Percentiles rank a stretch among this genome's conserved stretches.
These are phyloP conservation scores for Oscheius myriophilus DNA, from an alignment of 2,888 invertebrate species.

Conservation along the genomic window DNA sequence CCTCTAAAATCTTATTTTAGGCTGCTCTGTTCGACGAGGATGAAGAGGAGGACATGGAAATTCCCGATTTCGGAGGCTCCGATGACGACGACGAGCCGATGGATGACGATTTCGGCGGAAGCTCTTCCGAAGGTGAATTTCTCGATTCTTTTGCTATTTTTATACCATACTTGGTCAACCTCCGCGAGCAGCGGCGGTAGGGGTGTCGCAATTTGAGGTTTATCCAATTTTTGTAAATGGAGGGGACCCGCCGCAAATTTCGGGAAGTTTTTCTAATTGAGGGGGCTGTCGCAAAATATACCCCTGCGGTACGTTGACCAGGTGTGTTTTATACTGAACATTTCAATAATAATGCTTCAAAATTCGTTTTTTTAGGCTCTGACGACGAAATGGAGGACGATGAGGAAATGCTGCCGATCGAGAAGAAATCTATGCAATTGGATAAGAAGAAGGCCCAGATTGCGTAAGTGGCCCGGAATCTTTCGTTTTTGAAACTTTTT, in stretches of 20 bases:
- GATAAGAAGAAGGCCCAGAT: conserved; percentile 41
- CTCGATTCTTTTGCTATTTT: too few species aligned
- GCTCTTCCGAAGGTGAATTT: conserved; percentile 11
- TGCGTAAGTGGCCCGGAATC: conserved; percentile 16
- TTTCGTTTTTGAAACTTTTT: not conserved
- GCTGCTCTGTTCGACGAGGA: conserved; percentile 28
- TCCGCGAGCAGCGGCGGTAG: too few species aligned
- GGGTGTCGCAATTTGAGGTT: too few species aligned
- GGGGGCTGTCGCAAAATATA: too few species aligned
- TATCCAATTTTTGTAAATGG: too few species aligned
- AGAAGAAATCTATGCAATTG: conserved; percentile 49
- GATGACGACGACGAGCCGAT: conserved; percentile 26
- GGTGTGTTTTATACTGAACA: too few species aligned
- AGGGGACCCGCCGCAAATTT: too few species aligned
- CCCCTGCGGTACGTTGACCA: too few species aligned
- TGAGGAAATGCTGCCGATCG: conserved; percentile 42
- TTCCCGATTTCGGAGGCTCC: conserved; percentile 9
- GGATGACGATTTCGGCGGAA: conserved; percentile 28
- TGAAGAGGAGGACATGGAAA: conserved; percentile 25
- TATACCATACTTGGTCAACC: too few species aligned
- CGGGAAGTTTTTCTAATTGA: too few species aligned
- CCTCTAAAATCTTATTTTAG: not conserved
- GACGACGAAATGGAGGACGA: conserved; percentile 9
- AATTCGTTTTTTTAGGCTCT: too few species aligned
- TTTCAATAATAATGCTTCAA: too few species aligned